phyloP scores from a whole-genome alignment of 1,140 invertebrate species.

The Choristoneura fumiferana region DNA sequence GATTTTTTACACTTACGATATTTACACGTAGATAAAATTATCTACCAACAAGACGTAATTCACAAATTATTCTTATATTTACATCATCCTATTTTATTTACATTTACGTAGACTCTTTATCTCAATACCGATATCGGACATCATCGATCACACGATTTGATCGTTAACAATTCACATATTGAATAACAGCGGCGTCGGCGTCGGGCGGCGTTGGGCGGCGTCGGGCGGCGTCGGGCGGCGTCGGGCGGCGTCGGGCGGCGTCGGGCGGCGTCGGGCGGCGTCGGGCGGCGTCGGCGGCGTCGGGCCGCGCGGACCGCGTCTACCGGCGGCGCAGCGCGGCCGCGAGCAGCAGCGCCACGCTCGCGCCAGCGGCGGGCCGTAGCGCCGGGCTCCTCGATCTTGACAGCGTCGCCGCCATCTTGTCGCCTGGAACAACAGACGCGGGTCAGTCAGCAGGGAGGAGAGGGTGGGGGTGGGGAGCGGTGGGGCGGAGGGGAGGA shows the following conservation, averaged over 20 bases:
- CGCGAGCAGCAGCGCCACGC: slow-evolving; percentile 13
- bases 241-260: background rate
- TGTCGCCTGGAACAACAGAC: slow-evolving; percentile 45
- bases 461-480: background rate
- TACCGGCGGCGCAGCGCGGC: background rate
- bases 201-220: background rate
- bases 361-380: slow-evolving; percentile 1
- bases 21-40: slow-evolving; percentile 12
- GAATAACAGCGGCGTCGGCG: background rate
- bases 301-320: background rate
- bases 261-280: background rate
- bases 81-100: slow-evolving; percentile 4
- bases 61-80: slow-evolving; percentile 6
- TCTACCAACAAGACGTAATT: slow-evolving; percentile 5
- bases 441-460: too few relatives aligned
- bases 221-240: background rate
- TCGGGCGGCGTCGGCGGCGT: background rate
- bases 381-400: slow-evolving; percentile 7
- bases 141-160: slow-evolving; percentile 4
- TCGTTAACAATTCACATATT: background rate
- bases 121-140: background rate
- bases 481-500: background rate
- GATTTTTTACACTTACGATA: background rate
- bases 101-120: slow-evolving; percentile 10
- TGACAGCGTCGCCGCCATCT: slow-evolving; percentile 58